These are phyloP conservation scores for Iphiclides podalirius DNA, from an alignment of 2,888 invertebrate species.

Conservation along the genomic window DNA sequence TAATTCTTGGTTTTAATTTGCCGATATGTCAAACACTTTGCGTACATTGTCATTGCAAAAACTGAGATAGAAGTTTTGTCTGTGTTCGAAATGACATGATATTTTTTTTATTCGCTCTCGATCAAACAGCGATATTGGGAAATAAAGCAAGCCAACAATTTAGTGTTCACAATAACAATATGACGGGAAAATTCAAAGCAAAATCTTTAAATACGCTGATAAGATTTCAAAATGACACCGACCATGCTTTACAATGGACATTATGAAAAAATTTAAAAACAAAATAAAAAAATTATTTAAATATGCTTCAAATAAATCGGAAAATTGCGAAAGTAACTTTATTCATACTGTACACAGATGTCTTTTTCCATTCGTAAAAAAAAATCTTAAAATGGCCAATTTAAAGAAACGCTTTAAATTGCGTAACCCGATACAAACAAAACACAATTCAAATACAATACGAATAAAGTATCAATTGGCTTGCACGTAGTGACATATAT, in stretches of 20 bases:
- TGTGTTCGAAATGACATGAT: too few relatives aligned
- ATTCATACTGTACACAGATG: neutral
- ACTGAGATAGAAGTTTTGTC: neutral
- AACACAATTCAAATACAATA: neutral
- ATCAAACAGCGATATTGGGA: neutral
- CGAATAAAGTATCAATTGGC: constrained; percentile 4
- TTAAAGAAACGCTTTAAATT: too few relatives aligned
- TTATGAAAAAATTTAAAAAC: neutral
- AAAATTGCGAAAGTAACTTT: neutral
- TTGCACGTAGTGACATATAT: constrained; percentile 20
- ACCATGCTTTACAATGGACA: neutral
- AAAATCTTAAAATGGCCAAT: too few relatives aligned
- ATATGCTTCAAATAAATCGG: neutral
- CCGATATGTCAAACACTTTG: too few relatives aligned
- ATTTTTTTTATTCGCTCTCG: neutral
- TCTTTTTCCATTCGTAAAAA: too few relatives aligned
- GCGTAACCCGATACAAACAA: neutral
- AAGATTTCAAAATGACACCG: too few relatives aligned
- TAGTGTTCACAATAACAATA: neutral
- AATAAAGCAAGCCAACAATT: neutral
- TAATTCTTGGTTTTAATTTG: too few relatives aligned
- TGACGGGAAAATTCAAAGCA: neutral
- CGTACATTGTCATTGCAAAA: neutral
- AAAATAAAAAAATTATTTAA: too few relatives aligned
- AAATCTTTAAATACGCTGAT: neutral